Evolutionary conservation across 2,888 invertebrate species (phyloP), one percentile per base, ranked within the genome.

Genomic region (Chalcosyrphus nemorum): DNA sequence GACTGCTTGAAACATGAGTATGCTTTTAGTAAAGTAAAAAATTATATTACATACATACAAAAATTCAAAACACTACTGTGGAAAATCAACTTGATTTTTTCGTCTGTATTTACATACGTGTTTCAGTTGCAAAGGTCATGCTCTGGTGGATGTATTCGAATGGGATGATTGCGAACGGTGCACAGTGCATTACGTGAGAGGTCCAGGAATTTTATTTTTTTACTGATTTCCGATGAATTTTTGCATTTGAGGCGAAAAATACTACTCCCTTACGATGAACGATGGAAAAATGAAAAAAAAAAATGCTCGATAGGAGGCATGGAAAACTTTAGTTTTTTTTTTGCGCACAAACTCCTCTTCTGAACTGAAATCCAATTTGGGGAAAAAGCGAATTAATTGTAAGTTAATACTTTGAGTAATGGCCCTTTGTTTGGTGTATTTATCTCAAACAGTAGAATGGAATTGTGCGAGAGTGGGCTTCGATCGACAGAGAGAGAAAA

Each of bases 331-430:
- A 13, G 9, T 21, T 35, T 52, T 21, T 59, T 21, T 59, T 56
- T 13, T 24, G 24, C 17, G n/a, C n/a, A n/a, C n/a, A 6, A 38
- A 38, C 38, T 76, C 7, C 11, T 57, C 65, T 41, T 50, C 19
- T 63, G 57, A 74, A 70, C 68, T 68, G 41, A 43, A 82, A 80
- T 65, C 50, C 84, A 70, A 80, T 75, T 84, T 75, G 50, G 63
- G 50, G 29, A 35, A 77, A 63, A n/a, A 78, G 63, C 61, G 74
- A 74, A 84, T 84, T 84, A 80, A 84, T 84, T 84, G 82, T 74
- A 84, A 84, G 80, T 84, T 80, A 84, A 84, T 84, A 84, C 84
- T 75, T 74, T 84, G 84, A 84, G 70, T 80, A 75, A 80, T 84
- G 80, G 68, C 41, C 68, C 74, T 70, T 80, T 84, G 78, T 74